These are phyloP conservation scores for Austrofundulus limnaeus DNA, from an alignment of 2,113 vertebrate species.

Conservation along the genomic window DNA sequence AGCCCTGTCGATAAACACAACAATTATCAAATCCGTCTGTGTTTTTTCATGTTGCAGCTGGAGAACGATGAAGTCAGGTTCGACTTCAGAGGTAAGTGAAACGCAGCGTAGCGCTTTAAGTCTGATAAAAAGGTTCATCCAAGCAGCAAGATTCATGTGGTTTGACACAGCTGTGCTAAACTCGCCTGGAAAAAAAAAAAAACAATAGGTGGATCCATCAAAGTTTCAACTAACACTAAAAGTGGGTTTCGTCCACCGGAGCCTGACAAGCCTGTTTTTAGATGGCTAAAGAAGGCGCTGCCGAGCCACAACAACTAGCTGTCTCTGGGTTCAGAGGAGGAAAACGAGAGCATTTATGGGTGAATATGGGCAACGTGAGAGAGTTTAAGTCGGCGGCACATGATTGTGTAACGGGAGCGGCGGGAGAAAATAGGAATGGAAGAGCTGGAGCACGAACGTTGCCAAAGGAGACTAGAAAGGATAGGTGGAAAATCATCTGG, in stretches of 20 bases:
- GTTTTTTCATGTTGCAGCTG: too few relatives aligned
- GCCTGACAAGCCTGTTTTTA: conserved; percentile 26
- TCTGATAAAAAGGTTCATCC: not conserved
- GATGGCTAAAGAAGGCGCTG: conserved; percentile 22
- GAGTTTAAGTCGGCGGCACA: not conserved
- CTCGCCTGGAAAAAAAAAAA: conserved; percentile 17
- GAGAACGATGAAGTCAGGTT: too few relatives aligned
- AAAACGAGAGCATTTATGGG: conserved; percentile 12
- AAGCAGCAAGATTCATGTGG: conserved; percentile 6
- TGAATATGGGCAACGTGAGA: not conserved
- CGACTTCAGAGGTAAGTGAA: too few relatives aligned
- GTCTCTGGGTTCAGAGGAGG: conserved; percentile 13
- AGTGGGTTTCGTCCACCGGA: conserved; percentile 26
- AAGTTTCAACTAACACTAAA: conserved; percentile 53
- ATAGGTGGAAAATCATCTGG: conserved; percentile 81
- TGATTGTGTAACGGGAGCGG: conserved; percentile 44
- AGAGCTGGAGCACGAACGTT: conserved; percentile 37
- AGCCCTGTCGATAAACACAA: too few relatives aligned
- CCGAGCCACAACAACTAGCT: conserved; percentile 58
- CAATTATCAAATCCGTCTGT: too few relatives aligned
- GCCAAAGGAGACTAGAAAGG: conserved; percentile 77
- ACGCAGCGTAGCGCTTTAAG: too few relatives aligned
- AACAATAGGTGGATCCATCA: conserved; percentile 29
- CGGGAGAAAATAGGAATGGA: conserved; percentile 38
- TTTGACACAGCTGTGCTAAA: conserved; percentile 7